Percentiles rank a stretch among this genome's conserved stretches.
phyloP scores from a whole-genome alignment of 2,113 vertebrate genomes.

The Numida meleagris region DNA sequence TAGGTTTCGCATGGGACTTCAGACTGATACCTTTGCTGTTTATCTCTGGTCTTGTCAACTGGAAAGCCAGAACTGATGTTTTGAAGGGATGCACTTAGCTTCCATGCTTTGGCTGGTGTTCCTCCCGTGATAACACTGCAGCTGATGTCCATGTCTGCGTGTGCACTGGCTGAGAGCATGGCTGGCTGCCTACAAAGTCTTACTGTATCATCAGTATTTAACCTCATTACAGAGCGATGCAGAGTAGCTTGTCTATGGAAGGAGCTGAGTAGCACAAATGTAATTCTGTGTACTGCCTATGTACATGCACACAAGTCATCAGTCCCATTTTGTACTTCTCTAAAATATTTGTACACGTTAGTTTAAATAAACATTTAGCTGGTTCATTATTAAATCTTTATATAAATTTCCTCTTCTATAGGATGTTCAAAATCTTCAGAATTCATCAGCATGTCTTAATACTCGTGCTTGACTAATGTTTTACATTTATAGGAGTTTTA shows the following conservation, averaged over 20 bases:
- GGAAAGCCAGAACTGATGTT: not conserved
- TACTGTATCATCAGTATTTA: conserved; percentile 1
- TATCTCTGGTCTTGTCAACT: not conserved
- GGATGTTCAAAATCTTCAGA: conserved; percentile 74
- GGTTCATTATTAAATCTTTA: conserved; percentile 74
- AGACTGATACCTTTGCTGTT: not conserved
- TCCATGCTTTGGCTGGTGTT: not conserved
- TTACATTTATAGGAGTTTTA: conserved; percentile 85
- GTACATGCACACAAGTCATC: conserved; percentile 54
- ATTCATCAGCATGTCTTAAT: conserved; percentile 81
- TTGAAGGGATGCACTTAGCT: not conserved
- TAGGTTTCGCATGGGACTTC: not conserved
- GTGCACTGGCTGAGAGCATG: not conserved
- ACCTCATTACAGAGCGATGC: not conserved
- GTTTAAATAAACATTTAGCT: conserved; percentile 77
- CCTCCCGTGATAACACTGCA: not conserved
- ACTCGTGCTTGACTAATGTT: conserved; percentile 80
- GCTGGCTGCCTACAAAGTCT: conserved; percentile 26
- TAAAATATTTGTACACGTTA: conserved; percentile 82
- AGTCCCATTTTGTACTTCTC: conserved; percentile 51
- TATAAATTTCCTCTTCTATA: conserved; percentile 71
- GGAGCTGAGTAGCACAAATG: conserved; percentile 13
- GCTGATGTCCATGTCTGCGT: not conserved
- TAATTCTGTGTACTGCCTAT: conserved; percentile 35
- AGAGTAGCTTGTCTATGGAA: conserved; percentile 16